These are phyloP conservation scores for Lonchura striata DNA, from an alignment of 2,113 vertebrate genomes.

Conservation along the genomic window DNA sequence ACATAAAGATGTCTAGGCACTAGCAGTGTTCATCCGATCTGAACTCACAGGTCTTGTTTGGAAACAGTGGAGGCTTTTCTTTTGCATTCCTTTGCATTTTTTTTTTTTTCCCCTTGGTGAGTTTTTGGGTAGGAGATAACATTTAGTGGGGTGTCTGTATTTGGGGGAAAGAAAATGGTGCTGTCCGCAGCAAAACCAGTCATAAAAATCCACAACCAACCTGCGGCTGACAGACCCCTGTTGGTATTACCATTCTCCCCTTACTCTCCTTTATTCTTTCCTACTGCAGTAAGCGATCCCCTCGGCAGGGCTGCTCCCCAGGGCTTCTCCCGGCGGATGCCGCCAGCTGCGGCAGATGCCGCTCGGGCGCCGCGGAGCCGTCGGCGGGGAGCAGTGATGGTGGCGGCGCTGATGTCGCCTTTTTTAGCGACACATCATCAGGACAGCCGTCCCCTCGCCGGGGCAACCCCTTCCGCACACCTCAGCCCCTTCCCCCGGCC, in stretches of 20 bases:
- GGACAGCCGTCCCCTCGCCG: background rate
- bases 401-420: background rate
- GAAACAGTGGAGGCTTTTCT: background rate
- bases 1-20: background rate
- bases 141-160: background rate
- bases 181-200: background rate
- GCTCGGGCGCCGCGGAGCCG: background rate
- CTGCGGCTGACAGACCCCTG: rapidly evolving
- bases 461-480: too few relatives aligned
- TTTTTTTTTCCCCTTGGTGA: background rate
- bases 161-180: too few relatives aligned
- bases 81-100: background rate
- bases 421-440: rapidly evolving
- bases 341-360: background rate
- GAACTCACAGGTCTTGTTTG: background rate
- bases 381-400: rapidly evolving
- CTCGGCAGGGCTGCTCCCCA: too few relatives aligned
- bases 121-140: background rate
- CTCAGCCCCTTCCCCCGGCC: background rate
- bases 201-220: background rate
- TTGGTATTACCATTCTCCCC: background rate
- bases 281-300: background rate
- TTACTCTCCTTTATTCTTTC: background rate
- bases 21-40: too few relatives aligned
- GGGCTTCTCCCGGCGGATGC: background rate